A percentile compares a stretch with the other conserved stretches of the same genome.
phyloP scores from a whole-genome alignment of 2,113 vertebrate genomes.

The Actenoides hombroni region DNA sequence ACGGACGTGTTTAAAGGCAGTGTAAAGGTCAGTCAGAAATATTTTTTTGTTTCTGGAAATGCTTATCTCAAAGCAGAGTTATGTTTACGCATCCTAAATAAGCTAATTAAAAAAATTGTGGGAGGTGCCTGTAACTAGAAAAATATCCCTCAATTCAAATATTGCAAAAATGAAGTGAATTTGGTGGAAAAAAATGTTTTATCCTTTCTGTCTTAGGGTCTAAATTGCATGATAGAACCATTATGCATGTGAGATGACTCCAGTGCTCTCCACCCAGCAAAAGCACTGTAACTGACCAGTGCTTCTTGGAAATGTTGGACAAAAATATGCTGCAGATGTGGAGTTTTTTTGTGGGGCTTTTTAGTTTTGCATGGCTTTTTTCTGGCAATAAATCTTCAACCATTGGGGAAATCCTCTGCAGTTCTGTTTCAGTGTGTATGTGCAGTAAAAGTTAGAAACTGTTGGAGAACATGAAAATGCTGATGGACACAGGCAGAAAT shows the following conservation, averaged over 20 bases:
- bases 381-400: not conserved
- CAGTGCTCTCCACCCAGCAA: not conserved
- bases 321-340: not conserved
- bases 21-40: conserved; percentile 71
- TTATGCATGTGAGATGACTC: not conserved
- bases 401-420: not conserved
- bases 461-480: not conserved
- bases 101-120: not conserved
- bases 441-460: not conserved
- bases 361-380: too few relatives aligned
- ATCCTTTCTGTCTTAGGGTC: not conserved
- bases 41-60: not conserved
- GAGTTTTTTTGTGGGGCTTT: not conserved
- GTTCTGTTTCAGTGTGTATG: not conserved
- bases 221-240: not conserved
- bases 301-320: not conserved
- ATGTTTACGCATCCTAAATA: not conserved
- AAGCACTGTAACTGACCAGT: not conserved
- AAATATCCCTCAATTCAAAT: not conserved
- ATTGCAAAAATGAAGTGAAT: not conserved
- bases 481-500: not conserved
- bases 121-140: not conserved
- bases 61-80: not conserved
- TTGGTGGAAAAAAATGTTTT: not conserved
- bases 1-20: conserved; percentile 66